Base-by-base conservation (phyloP, 2,888 invertebrate species). In the Drosophila antonietae region DNA sequence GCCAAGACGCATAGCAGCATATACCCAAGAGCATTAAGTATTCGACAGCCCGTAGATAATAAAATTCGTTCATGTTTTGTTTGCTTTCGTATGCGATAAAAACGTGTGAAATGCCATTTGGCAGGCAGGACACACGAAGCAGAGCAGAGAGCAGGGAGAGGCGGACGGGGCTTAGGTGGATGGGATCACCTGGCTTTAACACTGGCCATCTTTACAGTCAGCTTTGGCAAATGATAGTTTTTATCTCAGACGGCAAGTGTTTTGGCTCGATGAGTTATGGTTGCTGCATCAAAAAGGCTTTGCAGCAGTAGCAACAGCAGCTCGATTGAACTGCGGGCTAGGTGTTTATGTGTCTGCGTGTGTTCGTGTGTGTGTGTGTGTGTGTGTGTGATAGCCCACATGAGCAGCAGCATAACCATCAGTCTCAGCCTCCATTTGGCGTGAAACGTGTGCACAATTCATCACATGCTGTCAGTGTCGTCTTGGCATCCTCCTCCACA, bases 191-290 rank as follows among this genome's bases (percentile, higher is more conserved):
- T 75, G 68, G 68, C 71, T 64, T 76, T 59, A 68, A 52, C 81
- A 58, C 58, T 31, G 57, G 60, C 70, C 62, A 78, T 70, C 75
- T 83, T 78, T 57, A 68, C 83, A 72, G 49, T 85, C 88, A 89
- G 74, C 82, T 79, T 88, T 90, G 89, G 90, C 86, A 87, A 87
- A 87, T 87, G 90, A 87, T 90, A 87, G 90, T 87, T 87, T 87
- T 87, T 86, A 88, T 90, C 89, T 74, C 68, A 33, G 46, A 28
- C 72, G 73, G 74, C 78, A 81, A 88, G 88, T 81, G 84, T 88
- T 88, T 82, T 80, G 69, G 75, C 60, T 58, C 82, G 79, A 87
- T 87, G 86, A 87, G 89, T 87, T 87, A 87, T 87, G 84, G 90
- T 81, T 68, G 76, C 76, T 87, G 88, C 89, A 87, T 79, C 86